Evolutionary conservation across 2,113 vertebrate species (phyloP).

Genomic region (Emydura subglobosa): DNA sequence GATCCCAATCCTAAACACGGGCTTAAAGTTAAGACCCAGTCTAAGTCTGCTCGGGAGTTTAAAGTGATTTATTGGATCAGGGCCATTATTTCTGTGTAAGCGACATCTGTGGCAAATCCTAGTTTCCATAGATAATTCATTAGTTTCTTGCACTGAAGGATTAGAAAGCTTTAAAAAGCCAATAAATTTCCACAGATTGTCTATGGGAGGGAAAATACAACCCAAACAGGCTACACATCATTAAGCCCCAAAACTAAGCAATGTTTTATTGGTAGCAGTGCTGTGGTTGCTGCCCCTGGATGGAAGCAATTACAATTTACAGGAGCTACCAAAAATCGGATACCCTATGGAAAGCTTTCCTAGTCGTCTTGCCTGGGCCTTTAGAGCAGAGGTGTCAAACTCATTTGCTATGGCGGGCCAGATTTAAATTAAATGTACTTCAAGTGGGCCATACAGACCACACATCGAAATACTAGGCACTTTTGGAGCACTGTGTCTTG

Average conservation of each 20-base stretch:
- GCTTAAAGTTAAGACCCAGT: neutral
- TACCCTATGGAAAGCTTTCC: neutral
- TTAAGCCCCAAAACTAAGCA: conserved; percentile 39
- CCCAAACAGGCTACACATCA: conserved; percentile 67
- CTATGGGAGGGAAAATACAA: conserved; percentile 54
- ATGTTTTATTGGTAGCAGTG: conserved; percentile 61
- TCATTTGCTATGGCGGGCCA: too few relatives aligned
- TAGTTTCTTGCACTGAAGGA: conserved; percentile 62
- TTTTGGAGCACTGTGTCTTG: too few relatives aligned
- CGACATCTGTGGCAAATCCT: conserved; percentile 66
- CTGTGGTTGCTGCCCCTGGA: conserved; percentile 63
- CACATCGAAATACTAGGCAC: too few relatives aligned
- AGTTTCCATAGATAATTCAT: conserved; percentile 69
- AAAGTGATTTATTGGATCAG: conserved; percentile 34
- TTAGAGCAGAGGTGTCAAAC: too few relatives aligned
- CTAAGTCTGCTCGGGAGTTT: too few relatives aligned
- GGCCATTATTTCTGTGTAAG: conserved; percentile 38
- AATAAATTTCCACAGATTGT: conserved; percentile 67
- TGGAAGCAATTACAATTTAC: conserved; percentile 45
- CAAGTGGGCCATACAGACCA: too few relatives aligned
- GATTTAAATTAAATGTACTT: too few relatives aligned
- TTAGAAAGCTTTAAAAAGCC: conserved; percentile 72
- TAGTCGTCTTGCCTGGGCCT: neutral
- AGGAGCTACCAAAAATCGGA: conserved; percentile 13
- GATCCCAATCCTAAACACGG: neutral